These are phyloP conservation scores for Congeria kusceri DNA, from an alignment of 2,888 invertebrate genomes.

Conservation along the genomic window DNA sequence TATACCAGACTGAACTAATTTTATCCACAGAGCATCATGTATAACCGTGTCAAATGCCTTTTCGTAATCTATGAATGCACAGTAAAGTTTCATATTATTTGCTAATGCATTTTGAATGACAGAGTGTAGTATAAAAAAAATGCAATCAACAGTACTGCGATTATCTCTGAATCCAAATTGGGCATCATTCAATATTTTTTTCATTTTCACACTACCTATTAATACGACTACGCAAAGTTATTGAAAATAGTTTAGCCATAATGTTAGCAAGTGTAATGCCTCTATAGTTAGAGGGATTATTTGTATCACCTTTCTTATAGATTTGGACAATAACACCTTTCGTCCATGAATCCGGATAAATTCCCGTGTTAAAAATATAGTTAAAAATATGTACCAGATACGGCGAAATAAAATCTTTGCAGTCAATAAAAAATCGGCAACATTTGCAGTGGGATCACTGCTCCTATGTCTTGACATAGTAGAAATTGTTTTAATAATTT, in stretches of 20 bases:
- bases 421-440: slow-evolving; percentile 24
- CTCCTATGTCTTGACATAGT: slow-evolving; percentile 21
- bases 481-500: slow-evolving; percentile 8
- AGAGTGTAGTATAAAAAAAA: slow-evolving; percentile 40
- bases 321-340: slow-evolving; percentile 24
- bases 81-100: too few relatives aligned
- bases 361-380: slow-evolving; percentile 19
- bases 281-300: slow-evolving; percentile 25
- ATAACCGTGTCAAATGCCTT: slow-evolving; percentile 43
- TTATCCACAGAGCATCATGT: slow-evolving; percentile 32
- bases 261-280: slow-evolving; percentile 21
- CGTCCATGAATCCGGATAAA: slow-evolving; percentile 30
- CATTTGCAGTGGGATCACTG: slow-evolving; percentile 18
- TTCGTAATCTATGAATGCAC: too few relatives aligned
- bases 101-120: slow-evolving; percentile 23
- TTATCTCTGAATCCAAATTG: slow-evolving; percentile 41
- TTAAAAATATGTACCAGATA: slow-evolving; percentile 29
- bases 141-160: slow-evolving; percentile 28
- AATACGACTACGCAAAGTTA: slow-evolving; percentile 16
- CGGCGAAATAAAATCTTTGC: background rate
- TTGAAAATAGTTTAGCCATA: slow-evolving; percentile 29
- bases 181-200: slow-evolving; percentile 13
- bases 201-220: slow-evolving; percentile 17
- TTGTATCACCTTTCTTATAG: slow-evolving; percentile 20
- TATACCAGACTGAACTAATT: slow-evolving; percentile 29